These are phyloP conservation scores for Sprattus sprattus DNA, from an alignment of 2,113 vertebrate genomes.

Conservation along the genomic window DNA sequence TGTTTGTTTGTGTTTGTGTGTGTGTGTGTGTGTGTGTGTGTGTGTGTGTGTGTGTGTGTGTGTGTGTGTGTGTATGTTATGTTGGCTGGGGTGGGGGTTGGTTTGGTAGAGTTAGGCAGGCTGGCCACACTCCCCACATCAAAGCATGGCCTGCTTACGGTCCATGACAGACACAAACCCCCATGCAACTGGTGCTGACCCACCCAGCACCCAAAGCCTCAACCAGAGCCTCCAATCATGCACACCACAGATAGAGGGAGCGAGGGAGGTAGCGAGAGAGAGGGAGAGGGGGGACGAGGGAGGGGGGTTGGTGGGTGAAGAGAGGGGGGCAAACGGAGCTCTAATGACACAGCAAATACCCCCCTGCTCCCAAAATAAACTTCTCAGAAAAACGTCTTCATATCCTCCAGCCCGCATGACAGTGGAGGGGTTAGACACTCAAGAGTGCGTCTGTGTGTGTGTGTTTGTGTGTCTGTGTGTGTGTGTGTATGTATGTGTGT, in stretches of 20 bases:
- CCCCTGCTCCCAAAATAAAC: slow-evolving; percentile 49
- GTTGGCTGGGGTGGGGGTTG: too few relatives aligned
- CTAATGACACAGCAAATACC: slow-evolving; percentile 64
- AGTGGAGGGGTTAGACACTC: neutral
- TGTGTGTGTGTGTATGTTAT: neutral
- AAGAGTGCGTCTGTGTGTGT: neutral
- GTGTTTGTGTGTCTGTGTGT: neutral
- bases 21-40: too few relatives aligned
- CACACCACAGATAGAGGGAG: slow-evolving; percentile 18
- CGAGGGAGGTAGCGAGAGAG: neutral
- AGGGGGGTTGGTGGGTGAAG: neutral
- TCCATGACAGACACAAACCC: slow-evolving; percentile 29
- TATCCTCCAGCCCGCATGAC: neutral
- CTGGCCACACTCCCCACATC: slow-evolving; percentile 44
- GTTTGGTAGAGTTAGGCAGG: too few relatives aligned
- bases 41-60: too few relatives aligned
- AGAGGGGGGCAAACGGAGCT: slow-evolving; percentile 24
- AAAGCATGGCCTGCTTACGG: slow-evolving; percentile 34
- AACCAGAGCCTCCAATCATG: slow-evolving; percentile 31
- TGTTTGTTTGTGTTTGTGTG: too few relatives aligned
- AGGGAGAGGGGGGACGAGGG: neutral
- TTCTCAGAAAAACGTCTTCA: slow-evolving; percentile 14
- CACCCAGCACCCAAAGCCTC: slow-evolving; percentile 46
- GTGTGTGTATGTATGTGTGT: neutral
- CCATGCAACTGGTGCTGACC: slow-evolving; percentile 34